phyloP scores from a whole-genome alignment of 2,888 invertebrate genomes.

The Athripsodes cinereus region DNA sequence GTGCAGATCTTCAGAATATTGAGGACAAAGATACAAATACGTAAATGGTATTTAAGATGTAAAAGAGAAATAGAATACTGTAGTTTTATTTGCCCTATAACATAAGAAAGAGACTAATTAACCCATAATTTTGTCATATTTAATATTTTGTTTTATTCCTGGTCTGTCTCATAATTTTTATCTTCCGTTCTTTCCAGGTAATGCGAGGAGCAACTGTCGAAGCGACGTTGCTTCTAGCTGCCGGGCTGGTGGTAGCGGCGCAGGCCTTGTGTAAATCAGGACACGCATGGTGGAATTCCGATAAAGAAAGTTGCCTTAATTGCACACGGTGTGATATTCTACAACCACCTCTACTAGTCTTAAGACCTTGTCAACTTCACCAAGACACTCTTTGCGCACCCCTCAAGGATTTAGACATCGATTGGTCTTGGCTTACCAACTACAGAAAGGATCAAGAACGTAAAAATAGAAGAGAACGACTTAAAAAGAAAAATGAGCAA shows the following conservation, averaged over 20 bases:
- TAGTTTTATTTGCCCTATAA: too few species aligned
- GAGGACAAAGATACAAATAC: too few species aligned
- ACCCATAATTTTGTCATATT: too few species aligned
- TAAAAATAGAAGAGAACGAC: constrained; percentile 15
- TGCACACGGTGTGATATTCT: constrained; percentile 63
- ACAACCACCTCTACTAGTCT: constrained; percentile 51
- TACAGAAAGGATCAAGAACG: constrained; percentile 27
- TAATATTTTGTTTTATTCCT: background rate
- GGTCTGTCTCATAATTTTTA: background rate
- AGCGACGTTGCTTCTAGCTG: constrained; percentile 41
- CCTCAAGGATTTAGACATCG: constrained; percentile 57
- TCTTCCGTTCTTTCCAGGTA: constrained; percentile 36
- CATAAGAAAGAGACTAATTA: too few species aligned
- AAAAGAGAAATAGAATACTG: too few species aligned
- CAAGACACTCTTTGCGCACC: constrained; percentile 70
- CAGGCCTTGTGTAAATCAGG: constrained; percentile 47
- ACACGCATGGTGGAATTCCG: constrained; percentile 64
- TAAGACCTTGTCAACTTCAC: constrained; percentile 68
- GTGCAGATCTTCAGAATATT: too few species aligned
- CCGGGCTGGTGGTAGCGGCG: constrained; percentile 39
- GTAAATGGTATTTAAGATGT: too few species aligned
- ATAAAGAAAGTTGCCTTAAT: constrained; percentile 57
- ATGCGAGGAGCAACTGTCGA: constrained; percentile 44
- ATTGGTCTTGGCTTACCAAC: constrained; percentile 51
- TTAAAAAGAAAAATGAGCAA: constrained; percentile 8